Percentiles rank a stretch among this genome's conserved stretches.
These are phyloP conservation scores for Megaceryle maxima DNA, from an alignment of 2,113 vertebrate genomes.

Conservation along the genomic window DNA sequence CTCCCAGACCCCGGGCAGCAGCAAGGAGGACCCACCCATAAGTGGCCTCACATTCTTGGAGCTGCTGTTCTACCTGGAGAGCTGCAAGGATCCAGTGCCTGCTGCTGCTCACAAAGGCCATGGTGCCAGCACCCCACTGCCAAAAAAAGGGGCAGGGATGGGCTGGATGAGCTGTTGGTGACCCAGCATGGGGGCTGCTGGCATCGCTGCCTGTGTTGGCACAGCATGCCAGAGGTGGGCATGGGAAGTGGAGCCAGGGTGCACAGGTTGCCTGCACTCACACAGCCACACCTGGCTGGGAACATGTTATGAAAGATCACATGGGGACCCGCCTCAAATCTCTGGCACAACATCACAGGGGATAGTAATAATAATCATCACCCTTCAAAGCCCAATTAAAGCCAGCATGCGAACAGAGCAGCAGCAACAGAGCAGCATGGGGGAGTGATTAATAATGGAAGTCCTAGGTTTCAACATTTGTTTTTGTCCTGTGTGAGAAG, in stretches of 20 bases:
- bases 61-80: neutral
- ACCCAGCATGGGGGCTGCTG: neutral
- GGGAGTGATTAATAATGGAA: conserved; percentile 1
- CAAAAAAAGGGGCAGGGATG: neutral
- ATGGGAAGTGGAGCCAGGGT: fast-evolving
- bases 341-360: conserved; percentile 52
- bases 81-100: neutral
- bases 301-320: neutral
- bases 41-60: fast-evolving
- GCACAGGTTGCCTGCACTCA: neutral
- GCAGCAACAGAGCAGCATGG: neutral
- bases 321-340: neutral
- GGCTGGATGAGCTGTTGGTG: neutral
- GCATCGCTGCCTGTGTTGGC: fast-evolving
- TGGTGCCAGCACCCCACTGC: neutral
- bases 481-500: neutral
- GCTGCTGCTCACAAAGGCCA: neutral
- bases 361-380: neutral
- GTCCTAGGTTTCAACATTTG: conserved; percentile 1
- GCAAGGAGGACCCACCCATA: neutral
- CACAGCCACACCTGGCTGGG: conserved; percentile 3
- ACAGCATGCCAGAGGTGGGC: neutral
- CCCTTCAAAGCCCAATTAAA: conserved; percentile 12
- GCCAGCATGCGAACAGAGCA: neutral
- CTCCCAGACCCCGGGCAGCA: neutral